These are phyloP conservation scores for Nematolebias whitei DNA, from an alignment of 2,113 vertebrate genomes.

Conservation along the genomic window DNA sequence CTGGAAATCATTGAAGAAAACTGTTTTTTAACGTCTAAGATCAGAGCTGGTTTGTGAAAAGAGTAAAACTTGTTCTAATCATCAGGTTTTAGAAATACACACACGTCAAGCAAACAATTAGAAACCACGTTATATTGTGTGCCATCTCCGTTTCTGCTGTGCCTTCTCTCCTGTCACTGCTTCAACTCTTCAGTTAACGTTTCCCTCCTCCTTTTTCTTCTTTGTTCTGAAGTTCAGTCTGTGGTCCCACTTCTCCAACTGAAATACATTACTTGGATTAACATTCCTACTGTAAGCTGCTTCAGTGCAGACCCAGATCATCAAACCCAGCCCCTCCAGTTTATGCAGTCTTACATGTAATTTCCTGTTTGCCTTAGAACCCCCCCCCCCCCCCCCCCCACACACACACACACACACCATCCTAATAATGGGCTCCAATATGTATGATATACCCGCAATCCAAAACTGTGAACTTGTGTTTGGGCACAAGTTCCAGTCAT, in stretches of 20 bases:
- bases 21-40: too few species aligned
- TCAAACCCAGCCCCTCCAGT: slow-evolving; percentile 42
- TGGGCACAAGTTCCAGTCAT: too few species aligned
- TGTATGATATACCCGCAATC: slow-evolving; percentile 3
- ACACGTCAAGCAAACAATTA: not conserved
- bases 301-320: slow-evolving; percentile 41
- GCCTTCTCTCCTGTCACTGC: not conserved
- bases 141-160: not conserved
- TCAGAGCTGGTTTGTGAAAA: not conserved
- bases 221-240: slow-evolving; percentile 48
- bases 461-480: too few species aligned
- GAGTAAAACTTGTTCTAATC: not conserved
- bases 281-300: slow-evolving; percentile 77
- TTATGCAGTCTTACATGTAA: slow-evolving; percentile 61
- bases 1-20: too few species aligned
- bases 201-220: not conserved
- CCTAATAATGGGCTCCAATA: slow-evolving; percentile 28
- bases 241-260: slow-evolving; percentile 69
- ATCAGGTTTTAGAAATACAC: not conserved
- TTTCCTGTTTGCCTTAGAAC: slow-evolving; percentile 63
- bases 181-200: not conserved
- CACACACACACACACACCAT: not conserved
- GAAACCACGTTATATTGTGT: not conserved
- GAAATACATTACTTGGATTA: slow-evolving; percentile 80
- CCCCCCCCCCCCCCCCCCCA: not conserved